Percentiles rank a stretch among this genome's conserved stretches.
phyloP scores from a whole-genome alignment of 2,888 invertebrate genomes.

The Andricus quercusramuli region DNA sequence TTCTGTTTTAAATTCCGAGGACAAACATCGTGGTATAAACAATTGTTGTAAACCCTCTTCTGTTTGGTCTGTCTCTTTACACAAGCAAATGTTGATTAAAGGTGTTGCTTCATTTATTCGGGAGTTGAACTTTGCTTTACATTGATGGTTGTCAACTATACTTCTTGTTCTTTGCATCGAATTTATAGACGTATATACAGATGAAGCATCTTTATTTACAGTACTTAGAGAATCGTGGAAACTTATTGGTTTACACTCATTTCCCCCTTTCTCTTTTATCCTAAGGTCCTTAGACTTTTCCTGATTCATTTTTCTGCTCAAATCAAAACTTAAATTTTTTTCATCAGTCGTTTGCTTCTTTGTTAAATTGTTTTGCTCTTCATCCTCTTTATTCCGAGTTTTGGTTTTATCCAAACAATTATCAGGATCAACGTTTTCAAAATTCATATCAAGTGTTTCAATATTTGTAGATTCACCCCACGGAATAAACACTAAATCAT shows the following conservation, averaged over 20 bases:
- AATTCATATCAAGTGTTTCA: slow-evolving; percentile 47
- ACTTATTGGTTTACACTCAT: neutral
- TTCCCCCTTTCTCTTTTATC: neutral
- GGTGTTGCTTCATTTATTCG: neutral
- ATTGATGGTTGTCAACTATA: neutral
- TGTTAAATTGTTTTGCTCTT: slow-evolving; percentile 43
- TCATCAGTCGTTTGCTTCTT: slow-evolving; percentile 45
- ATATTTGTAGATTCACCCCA: slow-evolving; percentile 68
- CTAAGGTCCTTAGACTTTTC: neutral
- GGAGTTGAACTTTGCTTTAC: neutral
- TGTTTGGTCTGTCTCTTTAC: slow-evolving; percentile 49
- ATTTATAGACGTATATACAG: neutral
- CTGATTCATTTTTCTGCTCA: neutral
- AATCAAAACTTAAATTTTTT: neutral
- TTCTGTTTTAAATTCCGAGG: slow-evolving; percentile 53
- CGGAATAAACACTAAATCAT: slow-evolving; percentile 64
- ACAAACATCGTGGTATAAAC: slow-evolving; percentile 14
- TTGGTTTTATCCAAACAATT: slow-evolving; percentile 64
- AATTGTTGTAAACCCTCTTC: slow-evolving; percentile 42
- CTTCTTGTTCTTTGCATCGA: neutral
- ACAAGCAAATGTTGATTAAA: neutral
- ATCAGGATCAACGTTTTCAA: slow-evolving; percentile 43
- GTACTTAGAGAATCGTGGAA: neutral
- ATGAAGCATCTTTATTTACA: neutral
- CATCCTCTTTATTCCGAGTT: slow-evolving; percentile 49